Conservation (phyloP, 2,888 invertebrate species). For the Brassicogethes aeneus region DNA sequence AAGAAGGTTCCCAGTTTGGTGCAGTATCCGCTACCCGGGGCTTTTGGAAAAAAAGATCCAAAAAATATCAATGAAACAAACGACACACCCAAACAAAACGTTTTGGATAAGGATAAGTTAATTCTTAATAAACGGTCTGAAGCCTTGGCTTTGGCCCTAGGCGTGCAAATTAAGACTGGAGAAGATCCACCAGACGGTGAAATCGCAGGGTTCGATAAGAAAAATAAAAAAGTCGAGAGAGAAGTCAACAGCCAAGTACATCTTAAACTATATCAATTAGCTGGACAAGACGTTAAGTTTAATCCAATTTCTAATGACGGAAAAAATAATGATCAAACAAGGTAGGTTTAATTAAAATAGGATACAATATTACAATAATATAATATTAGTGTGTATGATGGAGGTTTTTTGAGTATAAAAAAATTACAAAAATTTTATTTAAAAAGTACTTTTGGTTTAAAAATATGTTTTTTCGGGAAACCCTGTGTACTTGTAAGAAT, state of each 20-base stretch:
- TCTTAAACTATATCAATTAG: conserved; percentile 19
- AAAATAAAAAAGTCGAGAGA: conserved; percentile 17
- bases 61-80: too few species aligned
- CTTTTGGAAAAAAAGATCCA: conserved; percentile 24
- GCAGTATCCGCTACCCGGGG: conserved; percentile 37
- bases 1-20: conserved; percentile 38
- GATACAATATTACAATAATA: too few species aligned
- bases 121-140: conserved; percentile 37
- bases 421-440: too few species aligned
- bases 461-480: too few species aligned
- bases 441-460: too few species aligned
- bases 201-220: conserved; percentile 34
- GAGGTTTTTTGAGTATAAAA: too few species aligned
- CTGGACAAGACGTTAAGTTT: conserved; percentile 17
- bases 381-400: too few species aligned
- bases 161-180: conserved; percentile 38
- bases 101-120: conserved; percentile 11
- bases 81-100: not conserved
- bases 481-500: too few species aligned
- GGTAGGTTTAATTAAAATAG: too few species aligned
- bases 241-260: conserved; percentile 18
- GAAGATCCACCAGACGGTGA: conserved; percentile 34
- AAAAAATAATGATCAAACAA: conserved; percentile 25
- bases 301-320: conserved; percentile 12
- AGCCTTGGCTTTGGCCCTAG: conserved; percentile 49